Base-by-base conservation (phyloP, 2,113 vertebrate species). In the Gallinago jamesoni region DNA sequence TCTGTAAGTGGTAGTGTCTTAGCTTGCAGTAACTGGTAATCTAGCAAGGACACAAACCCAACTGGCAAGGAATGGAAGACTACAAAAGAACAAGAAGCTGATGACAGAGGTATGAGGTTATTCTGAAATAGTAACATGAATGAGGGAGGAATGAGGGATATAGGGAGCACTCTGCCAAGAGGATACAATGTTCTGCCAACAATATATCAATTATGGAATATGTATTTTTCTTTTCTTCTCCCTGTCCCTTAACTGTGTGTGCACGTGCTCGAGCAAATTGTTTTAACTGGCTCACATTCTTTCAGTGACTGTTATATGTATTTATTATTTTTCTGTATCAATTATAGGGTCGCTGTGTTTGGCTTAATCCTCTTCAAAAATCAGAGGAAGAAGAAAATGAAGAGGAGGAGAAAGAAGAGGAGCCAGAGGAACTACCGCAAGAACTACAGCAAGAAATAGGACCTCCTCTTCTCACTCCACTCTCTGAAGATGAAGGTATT, bases 401-500 rank as follows among this genome's bases (percentile, higher is more conserved):
- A 6, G 97, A 96, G 24, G 99, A 99, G 37, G 98, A 98, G 76
- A 97, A 97, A 56, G 89, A 79, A 66, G 98, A 98, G 57, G 98
- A 98, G 19, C 78, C 84, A 80, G 99, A 99, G 10, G 98, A 98
- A 70, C 70, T 89, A 21, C 98, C 99, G 89, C 98, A 98, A 74
- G 99, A 99, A 97, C 70, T 90, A 20, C 98, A 99, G 92, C 98
- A 98, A 72, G 99, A 99, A 97, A 97, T 98, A 80, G 99, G 99
- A 47, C 99, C 99, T 20, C 98, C 98, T 52, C 98, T 99, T 91
- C 98, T 99, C 76, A 99, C 98, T 39, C 98, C 99, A 3, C 95
- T 99, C 12, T 99, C 99, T 77, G 98, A 99, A 97, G 99, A 99
- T 96, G 98, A 97, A 98, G 99, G 99, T 99, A 96, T 50, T 94